These are phyloP conservation scores for Bradypodion pumilum DNA, from an alignment of 2,797 vertebrate genomes.

Conservation along the genomic window DNA sequence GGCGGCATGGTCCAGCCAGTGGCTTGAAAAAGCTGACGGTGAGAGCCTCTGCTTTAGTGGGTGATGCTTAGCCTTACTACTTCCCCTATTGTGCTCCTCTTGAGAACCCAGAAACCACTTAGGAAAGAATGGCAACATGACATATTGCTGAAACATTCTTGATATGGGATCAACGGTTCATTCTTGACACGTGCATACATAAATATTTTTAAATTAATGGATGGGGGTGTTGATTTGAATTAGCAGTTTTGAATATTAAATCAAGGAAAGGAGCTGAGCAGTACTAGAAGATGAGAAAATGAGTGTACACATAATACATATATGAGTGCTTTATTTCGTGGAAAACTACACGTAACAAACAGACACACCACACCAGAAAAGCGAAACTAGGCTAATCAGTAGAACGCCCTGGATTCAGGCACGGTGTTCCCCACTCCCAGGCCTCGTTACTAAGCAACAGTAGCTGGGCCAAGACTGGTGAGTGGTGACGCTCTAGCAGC, in stretches of 20 bases:
- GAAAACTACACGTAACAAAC: neutral
- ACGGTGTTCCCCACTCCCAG: neutral
- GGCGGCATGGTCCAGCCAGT: too few relatives aligned
- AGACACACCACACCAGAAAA: fast-evolving
- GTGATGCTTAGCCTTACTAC: too few relatives aligned
- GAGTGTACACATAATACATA: neutral
- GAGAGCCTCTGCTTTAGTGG: too few relatives aligned
- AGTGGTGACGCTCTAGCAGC: conserved; percentile 15
- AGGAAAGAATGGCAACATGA: neutral
- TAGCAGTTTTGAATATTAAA: neutral
- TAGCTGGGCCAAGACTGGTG: neutral
- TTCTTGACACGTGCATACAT: neutral
- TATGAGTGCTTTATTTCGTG: neutral
- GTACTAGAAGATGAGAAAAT: too few relatives aligned
- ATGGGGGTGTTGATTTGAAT: neutral
- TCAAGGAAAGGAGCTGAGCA: neutral
- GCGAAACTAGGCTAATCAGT: too few relatives aligned
- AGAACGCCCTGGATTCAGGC: too few relatives aligned
- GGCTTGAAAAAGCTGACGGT: too few relatives aligned
- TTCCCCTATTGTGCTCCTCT: neutral
- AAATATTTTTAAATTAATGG: neutral
- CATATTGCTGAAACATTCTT: neutral
- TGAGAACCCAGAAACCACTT: neutral
- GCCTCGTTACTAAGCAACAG: conserved; percentile 18
- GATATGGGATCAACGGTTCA: too few relatives aligned